Evolutionary conservation across 2,888 invertebrate genomes (phyloP), one percentile per base, ranked within the genome.

Genomic region (Spisula subtruncata): DNA sequence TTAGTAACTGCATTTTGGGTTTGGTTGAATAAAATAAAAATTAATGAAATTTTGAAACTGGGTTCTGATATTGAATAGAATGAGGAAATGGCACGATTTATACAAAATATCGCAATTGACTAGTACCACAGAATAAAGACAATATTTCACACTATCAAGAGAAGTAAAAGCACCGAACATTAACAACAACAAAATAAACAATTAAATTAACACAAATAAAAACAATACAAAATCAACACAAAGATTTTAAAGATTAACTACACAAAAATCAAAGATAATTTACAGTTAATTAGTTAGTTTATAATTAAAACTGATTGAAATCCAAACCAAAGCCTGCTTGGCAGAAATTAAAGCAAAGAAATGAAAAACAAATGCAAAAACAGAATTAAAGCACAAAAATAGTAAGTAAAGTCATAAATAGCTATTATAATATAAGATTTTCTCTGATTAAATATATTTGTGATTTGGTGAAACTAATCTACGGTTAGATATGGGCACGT

Each of bases 281-380:
- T 25, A 66, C 60, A 66, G 20, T 66, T 51, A 12, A 51, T 51
- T 51, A 51, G 12, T 48, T 48, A 84, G 48, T 81, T n/a, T 5
- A 25, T 25, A 48, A 35, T 54, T 56, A n/a, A n/a, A 41, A 18
- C 35, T 25, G 56, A 79, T 85, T 82, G 85, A n/a, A 54, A 51
- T 81, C 4, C 1, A 81, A n/a, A 80, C 85, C 85, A 85, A 85
- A 85, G 54, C 85, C 85, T 54, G 85, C 71, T 80, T 85, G 85
- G 85, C 46, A 80, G 56, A 54, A 85, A 10, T 54, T 6, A 18
- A 81, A 25, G 16, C 46, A 46, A 48, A 32, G 14, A 32, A 56
- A 12, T 54, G 16, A 56, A 82, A 29, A 54, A 20, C 14, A n/a
- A 56, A 51, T n/a, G 12, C 46, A 66, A 48, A 79, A 80, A 25